Base-by-base conservation (phyloP, 2,797 vertebrate species). In the Melanotaenia nigrans region DNA sequence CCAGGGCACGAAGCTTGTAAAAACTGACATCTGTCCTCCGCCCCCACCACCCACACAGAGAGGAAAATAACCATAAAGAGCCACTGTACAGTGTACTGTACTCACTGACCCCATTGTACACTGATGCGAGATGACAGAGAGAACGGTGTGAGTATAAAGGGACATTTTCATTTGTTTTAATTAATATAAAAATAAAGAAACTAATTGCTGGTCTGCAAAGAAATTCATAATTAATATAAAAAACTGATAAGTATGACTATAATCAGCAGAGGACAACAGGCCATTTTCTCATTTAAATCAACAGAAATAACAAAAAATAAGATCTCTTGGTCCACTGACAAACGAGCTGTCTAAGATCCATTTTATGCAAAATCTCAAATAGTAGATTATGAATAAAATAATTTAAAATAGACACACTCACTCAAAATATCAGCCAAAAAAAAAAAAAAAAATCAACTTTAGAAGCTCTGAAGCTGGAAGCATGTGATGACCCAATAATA, bases 1-100 rank as follows among this genome's bases (percentile, higher is more conserved):
- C 82, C 89, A 85, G 85, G 63, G 84, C 71, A 81, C n/a, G 4
- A 63, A 65, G 77, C 70, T 89, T 22, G 51, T 84, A 88, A 88
- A 86, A 80, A 53, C 59, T 65, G 80, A 88, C 86, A 86, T 81
- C 81, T 89, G 81, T 77, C 82, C 73, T 73, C 65, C 8, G 16
- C 75, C 83, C 64, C 75, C 83, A 76, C 77, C 78, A 72, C 85
- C 79, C 78, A 81, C 69, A 49, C 68, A 81, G 71, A 57, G 61
- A 71, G 67, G 35, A 64, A 76, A 73, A 84, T 62, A 7, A 74
- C 61, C 49, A 72, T 75, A 40, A 73, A 73, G 36, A 64, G 56
- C 56, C 59, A 78, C 49, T 74, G 84, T 79, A 63, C 68, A 40
- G 42, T 24, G 59, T 12, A 79, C 61, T 84, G 82, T 65, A 83